A percentile compares a stretch with the other conserved stretches of the same genome.
Conservation (phyloP, 2,113 vertebrate species). For the Pomatorhinus ruficollis region DNA sequence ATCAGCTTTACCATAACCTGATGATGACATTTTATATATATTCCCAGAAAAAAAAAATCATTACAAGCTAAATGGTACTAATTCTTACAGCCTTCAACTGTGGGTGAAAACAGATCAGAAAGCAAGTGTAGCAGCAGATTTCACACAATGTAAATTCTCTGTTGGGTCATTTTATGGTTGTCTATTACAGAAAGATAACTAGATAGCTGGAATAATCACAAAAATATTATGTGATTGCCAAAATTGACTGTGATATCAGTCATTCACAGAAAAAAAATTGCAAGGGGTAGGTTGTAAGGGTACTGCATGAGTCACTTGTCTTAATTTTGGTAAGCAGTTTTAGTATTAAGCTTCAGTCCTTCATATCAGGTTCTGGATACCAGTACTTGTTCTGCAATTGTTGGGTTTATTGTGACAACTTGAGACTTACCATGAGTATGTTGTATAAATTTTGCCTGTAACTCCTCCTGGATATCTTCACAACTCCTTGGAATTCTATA, state of each 20-base stretch:
- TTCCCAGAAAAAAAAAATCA: not conserved
- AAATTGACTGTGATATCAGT: not conserved
- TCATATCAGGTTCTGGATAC: not conserved
- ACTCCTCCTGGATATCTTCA: not conserved
- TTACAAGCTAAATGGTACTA: not conserved
- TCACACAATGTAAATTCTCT: not conserved
- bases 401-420: not conserved
- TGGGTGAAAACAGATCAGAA: not conserved
- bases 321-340: not conserved
- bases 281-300: not conserved
- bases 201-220: not conserved
- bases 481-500: not conserved
- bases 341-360: not conserved
- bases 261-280: not conserved
- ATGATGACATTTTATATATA: not conserved
- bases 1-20: not conserved
- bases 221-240: not conserved
- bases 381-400: not conserved
- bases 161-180: not conserved
- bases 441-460: not conserved
- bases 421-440: not conserved
- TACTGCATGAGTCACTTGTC: not conserved
- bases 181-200: not conserved
- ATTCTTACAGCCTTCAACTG: not conserved
- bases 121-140: not conserved